phyloP scores from a whole-genome alignment of 2,888 invertebrate species.

The Cremastobaeus sp. region DNA sequence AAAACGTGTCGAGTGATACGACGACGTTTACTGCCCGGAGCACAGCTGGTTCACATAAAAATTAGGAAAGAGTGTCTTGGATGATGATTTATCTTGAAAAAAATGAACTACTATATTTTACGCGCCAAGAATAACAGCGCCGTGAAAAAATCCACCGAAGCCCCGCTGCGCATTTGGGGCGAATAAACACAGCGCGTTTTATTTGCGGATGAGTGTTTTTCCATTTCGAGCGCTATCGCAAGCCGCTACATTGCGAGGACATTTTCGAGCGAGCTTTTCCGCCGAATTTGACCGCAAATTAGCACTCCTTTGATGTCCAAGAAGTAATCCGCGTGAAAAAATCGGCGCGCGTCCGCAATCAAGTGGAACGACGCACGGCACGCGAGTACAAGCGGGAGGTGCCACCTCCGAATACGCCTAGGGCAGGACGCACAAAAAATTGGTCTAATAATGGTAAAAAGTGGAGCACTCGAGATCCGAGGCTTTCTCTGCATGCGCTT shows the following conservation, averaged over 20 bases:
- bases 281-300: too few species aligned
- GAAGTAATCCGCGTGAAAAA: constrained; percentile 11
- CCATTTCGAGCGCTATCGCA: too few species aligned
- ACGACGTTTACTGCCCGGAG: constrained; percentile 18
- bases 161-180: too few species aligned
- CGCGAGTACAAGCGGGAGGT: constrained; percentile 63
- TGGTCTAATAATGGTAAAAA: constrained; percentile 77
- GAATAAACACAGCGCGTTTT: too few species aligned
- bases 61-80: constrained; percentile 15
- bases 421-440: constrained; percentile 68
- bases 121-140: background rate
- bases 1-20: constrained; percentile 15
- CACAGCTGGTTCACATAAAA: constrained; percentile 28
- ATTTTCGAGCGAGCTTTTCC: too few species aligned
- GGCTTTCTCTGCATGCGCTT: constrained; percentile 49
- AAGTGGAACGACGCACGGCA: constrained; percentile 67
- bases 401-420: constrained; percentile 63
- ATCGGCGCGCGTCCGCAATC: constrained; percentile 66
- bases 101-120: constrained; percentile 1
- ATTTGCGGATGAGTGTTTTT: too few species aligned
- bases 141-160: too few species aligned
- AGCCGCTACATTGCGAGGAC: too few species aligned
- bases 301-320: background rate
- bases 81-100: constrained; percentile 19
- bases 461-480: constrained; percentile 67